Evolutionary conservation across 2,888 invertebrate species (phyloP), one percentile per base, ranked within the genome.

Genomic region (Drosophila greeni): DNA sequence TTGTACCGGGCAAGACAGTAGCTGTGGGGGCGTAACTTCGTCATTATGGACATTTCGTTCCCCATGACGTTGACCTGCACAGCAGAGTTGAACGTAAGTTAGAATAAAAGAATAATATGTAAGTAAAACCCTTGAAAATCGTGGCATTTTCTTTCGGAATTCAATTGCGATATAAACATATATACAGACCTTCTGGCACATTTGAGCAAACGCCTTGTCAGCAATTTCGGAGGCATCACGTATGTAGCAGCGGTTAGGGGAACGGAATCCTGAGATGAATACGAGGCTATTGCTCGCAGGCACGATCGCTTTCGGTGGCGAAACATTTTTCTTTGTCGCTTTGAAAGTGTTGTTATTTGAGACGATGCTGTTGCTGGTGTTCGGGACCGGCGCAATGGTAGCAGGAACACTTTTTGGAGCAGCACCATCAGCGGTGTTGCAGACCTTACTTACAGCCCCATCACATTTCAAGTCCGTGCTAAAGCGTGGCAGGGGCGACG

Each of bases 211-310:
- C 26, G 62, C 72, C 11, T 42, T 24, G 37, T 69, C 74, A 51
- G 72, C 67, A 6, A 24, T 1, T 59, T 54, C 49, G 36, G 61
- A 66, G 12, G 59, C 64, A 8, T 62, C 62, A 9, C 76, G 76
- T 1, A 82, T 16, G 20, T 54, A 55, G 23, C 79, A 82, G 16
- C 61, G 57, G 58, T 82, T 75, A 2, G 70, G 7, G 0, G 67
- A 70, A 4, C 23, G 12, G 39, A 77, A 81, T 12, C 59, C 59
- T 0, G 24, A 49, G 1, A 82, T 14, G 33, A 29, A 58, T 9
- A 77, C 67, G 20, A 48, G 5, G n/a, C 56, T 66, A 4, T 66
- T 51, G 37, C n/a, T 70, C 6, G 18, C 8, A 8, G 77, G 77
- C 58, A 62, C 36, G 0, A n/a, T 9, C 4, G 42, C 43, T 16